Conservation (phyloP, 1,140 invertebrate genomes). For the Pogonomyrmex californicus region DNA sequence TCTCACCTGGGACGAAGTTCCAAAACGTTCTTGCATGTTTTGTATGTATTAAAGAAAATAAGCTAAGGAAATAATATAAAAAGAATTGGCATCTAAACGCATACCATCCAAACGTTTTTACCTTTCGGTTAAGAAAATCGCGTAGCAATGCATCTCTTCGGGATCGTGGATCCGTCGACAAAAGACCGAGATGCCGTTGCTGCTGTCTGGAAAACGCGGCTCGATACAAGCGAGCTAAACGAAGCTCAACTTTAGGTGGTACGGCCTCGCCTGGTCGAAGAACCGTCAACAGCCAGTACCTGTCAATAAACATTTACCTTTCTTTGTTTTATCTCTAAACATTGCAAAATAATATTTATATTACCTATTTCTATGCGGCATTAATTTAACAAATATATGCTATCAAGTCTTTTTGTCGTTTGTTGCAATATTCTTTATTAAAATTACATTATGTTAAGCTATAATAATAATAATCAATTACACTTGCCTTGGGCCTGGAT, state of each 20-base stretch:
- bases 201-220: slow-evolving; percentile 87
- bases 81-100: neutral
- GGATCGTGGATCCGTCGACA: slow-evolving; percentile 75
- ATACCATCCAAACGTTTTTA: slow-evolving; percentile 7
- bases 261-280: slow-evolving; percentile 86
- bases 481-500: slow-evolving; percentile 84
- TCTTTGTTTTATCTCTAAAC: neutral
- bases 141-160: slow-evolving; percentile 69
- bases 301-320: slow-evolving; percentile 58
- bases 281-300: slow-evolving; percentile 94
- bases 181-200: slow-evolving; percentile 82
- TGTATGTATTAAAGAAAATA: neutral
- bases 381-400: neutral
- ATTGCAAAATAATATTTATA: neutral
- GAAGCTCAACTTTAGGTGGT: slow-evolving; percentile 84
- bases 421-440: neutral
- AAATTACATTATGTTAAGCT: neutral
- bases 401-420: neutral
- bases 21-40: slow-evolving; percentile 4
- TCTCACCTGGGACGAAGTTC: slow-evolving; percentile 18
- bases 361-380: neutral
- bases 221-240: slow-evolving; percentile 86
- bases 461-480: neutral
- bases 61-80: neutral
- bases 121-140: slow-evolving; percentile 42